Conservation (phyloP, 2,797 vertebrate species). For the Pelochelys cantorii region DNA sequence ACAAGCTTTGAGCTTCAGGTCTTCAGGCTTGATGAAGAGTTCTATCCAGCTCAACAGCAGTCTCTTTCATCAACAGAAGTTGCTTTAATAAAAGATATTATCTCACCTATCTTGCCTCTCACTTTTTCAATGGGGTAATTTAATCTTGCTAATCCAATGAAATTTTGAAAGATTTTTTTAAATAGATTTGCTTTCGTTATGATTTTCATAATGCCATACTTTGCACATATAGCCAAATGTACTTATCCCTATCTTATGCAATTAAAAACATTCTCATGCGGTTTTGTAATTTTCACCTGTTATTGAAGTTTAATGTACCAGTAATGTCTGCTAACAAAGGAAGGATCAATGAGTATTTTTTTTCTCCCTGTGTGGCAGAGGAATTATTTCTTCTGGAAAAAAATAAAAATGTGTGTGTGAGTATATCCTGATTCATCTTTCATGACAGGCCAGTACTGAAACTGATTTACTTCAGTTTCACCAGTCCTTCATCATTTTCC, state of each 20-base stretch:
- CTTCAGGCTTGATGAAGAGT: not conserved
- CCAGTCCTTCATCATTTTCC: slow-evolving; percentile 6
- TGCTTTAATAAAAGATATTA: not conserved
- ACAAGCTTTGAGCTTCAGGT: not conserved
- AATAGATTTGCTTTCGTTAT: not conserved
- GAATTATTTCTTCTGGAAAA: not conserved
- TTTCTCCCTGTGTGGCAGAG: not conserved
- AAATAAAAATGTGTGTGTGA: not conserved
- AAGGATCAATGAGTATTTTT: not conserved
- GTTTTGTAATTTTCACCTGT: not conserved
- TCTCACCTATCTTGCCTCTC: not conserved
- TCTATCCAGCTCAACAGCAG: not conserved
- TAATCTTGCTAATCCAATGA: not conserved
- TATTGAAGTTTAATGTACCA: slow-evolving; percentile 2
- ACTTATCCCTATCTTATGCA: not conserved
- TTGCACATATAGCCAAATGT: not conserved
- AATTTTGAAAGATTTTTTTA: not conserved
- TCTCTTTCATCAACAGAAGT: not conserved
- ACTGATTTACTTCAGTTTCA: slow-evolving; percentile 16
- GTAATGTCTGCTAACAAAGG: not conserved
- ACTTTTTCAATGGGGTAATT: not conserved
- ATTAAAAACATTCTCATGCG: not conserved
- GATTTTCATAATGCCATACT: not conserved
- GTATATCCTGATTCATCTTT: slow-evolving; percentile 23
- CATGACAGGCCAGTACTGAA: not conserved